Evolutionary conservation across 2,888 invertebrate species (phyloP).

Genomic region (Opisthograptis luteolata): DNA sequence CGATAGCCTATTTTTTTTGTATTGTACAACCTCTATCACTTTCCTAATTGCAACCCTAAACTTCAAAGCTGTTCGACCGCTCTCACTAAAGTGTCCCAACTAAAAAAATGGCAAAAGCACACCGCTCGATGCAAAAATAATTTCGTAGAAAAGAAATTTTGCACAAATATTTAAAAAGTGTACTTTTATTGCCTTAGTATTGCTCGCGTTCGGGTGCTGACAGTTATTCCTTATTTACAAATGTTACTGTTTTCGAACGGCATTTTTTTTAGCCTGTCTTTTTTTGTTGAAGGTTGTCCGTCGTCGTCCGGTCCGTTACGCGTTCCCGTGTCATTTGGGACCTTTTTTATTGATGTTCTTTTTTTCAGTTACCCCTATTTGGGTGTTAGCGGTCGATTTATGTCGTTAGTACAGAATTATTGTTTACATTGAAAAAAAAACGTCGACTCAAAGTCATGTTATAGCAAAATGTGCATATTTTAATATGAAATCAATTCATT

Average conservation of each 20-base stretch:
- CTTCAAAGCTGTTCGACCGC: conserved; percentile 26
- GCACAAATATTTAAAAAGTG: conserved; percentile 55
- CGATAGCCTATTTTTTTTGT: conserved; percentile 20
- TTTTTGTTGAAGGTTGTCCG: conserved; percentile 38
- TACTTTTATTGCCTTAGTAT: conserved; percentile 55
- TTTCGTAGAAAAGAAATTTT: conserved; percentile 76
- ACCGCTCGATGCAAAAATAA: conserved; percentile 36
- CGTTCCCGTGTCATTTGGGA: conserved; percentile 56
- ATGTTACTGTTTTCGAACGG: conserved; percentile 36
- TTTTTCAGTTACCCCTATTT: conserved; percentile 31
- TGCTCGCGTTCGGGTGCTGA: conserved; percentile 38
- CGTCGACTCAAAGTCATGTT: too few species aligned
- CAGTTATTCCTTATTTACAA: conserved; percentile 46
- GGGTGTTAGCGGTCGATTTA: conserved; percentile 17
- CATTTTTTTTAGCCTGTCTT: conserved; percentile 38
- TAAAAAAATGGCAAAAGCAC: conserved; percentile 43
- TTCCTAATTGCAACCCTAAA: conserved; percentile 51
- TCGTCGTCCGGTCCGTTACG: conserved; percentile 47
- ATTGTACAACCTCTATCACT: conserved; percentile 34
- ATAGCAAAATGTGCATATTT: too few species aligned
- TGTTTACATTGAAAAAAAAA: neutral
- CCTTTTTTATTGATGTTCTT: conserved; percentile 40
- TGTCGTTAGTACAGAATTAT: neutral
- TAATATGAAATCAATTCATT: too few species aligned
- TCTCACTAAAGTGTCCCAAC: conserved; percentile 19